Base-by-base conservation (phyloP, 2,888 invertebrate species). In the Tillus elongatus region DNA sequence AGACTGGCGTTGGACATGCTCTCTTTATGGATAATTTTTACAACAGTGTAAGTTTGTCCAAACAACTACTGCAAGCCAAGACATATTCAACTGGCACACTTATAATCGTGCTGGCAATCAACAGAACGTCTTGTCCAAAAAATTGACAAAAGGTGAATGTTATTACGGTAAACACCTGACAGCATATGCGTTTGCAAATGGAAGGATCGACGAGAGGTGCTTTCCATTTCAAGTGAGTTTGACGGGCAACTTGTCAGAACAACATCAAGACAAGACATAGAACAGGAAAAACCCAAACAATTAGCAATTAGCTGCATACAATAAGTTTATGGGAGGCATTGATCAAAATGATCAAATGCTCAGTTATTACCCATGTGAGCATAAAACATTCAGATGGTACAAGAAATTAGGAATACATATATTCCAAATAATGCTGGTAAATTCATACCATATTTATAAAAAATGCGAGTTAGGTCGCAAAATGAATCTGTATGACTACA, bases 11-110 rank as follows among this genome's bases (percentile, higher is more conserved):
- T 24, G 51, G 51, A 2, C 41, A 49, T 36, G 36, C 42, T 4
- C 10, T 51, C 12, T 45, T 32, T 13, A 46, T 48, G 42, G 46
- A 52, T 29, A 52, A 50, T 35, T 53, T 43, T 36, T 53, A 49
- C 31, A 52, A 47, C 30, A 45, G 41, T 36, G 39, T 47, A 1
- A 32, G 37, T 35, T 32, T 52, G 15, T 32, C 44, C 9, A 30
- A 44, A n/a, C 26, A 28, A 8, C 41, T 40, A 15, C 24, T 19
- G n/a, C 24, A n/a, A 19, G n/a, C 6, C 6, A 19, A 19, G n/a
- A 19, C 30, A 13, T 10, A 42, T 37, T 1, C 44, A 45, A 6
- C 43, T 40, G 2, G 9, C 42, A 8, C 13, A 6, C n/a, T 19
- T 19, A 27, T 11, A 33, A 38, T 12, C 30, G 35, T 4, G 39